Evolutionary conservation across 2,888 invertebrate genomes (phyloP).

Genomic region (Gymnoscelis rufifasciata): DNA sequence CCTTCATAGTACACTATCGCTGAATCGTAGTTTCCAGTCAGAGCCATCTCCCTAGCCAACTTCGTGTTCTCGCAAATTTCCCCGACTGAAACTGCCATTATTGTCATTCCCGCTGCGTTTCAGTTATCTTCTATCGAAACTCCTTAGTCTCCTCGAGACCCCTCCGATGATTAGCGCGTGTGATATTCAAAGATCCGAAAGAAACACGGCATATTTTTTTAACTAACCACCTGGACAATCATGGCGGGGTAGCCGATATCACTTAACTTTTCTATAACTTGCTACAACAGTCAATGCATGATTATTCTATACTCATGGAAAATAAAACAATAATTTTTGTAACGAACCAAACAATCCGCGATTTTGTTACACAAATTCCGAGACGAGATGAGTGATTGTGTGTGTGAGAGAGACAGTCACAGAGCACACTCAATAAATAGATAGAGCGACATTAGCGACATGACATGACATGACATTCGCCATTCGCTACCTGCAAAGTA

Average conservation of each 20-base stretch:
- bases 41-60: slow-evolving; percentile 95
- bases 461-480: too few relatives aligned
- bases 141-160: slow-evolving; percentile 46
- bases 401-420: too few relatives aligned
- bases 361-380: slow-evolving; percentile 46
- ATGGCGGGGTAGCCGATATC: slow-evolving; percentile 37
- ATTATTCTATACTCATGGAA: slow-evolving; percentile 46
- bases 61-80: slow-evolving; percentile 97
- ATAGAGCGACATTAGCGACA: too few relatives aligned
- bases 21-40: slow-evolving; percentile 97
- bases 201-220: slow-evolving; percentile 61
- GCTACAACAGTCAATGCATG: slow-evolving; percentile 45
- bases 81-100: slow-evolving; percentile 92
- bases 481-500: too few relatives aligned
- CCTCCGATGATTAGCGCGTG: slow-evolving; percentile 56
- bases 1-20: slow-evolving; percentile 96
- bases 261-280: slow-evolving; percentile 30
- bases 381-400: background rate
- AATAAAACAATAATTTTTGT: slow-evolving; percentile 46
- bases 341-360: slow-evolving; percentile 60
- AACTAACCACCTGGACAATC: slow-evolving; percentile 41
- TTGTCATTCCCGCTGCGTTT: slow-evolving; percentile 82
- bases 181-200: slow-evolving; percentile 54
- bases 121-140: slow-evolving; percentile 57
- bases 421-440: too few relatives aligned